Evolutionary conservation across 2,797 vertebrate genomes (phyloP), one percentile per base, ranked within the genome.

Genomic region (Dipus sagitta): DNA sequence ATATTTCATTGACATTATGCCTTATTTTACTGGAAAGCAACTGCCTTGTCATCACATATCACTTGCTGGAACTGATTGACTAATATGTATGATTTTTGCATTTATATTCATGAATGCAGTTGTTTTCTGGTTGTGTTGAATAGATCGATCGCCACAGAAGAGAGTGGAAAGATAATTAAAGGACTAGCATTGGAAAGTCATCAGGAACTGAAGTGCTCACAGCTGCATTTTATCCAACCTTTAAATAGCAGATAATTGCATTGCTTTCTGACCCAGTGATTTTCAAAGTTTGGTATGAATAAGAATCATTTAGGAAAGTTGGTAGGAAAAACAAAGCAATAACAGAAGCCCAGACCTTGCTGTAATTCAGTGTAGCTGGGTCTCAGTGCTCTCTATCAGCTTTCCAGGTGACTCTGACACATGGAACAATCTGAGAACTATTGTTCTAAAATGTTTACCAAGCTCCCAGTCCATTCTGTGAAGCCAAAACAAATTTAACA

Each of bases 231-330:
- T 60, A 89, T 78, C 62, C 80, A 79, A 77, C 65, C 86, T 92
- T 91, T 93, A 91, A 96, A 89, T 74, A 95, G 88, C 54, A 90
- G 77, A 90, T 82, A 52, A 91, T 75, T 80, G 81, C 72, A 65
- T 15, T 92, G 82, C 81, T 96, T 95, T 94, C 91, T 85, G 92
- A 72, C 14, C 65, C 54, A 93, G 62, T 47, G 81, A 34, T 77
- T 94, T 91, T 67, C 85, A 87, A 84, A 88, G 78, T 84, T 75
- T 2, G 58, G 5, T 85, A 67, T 74, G 24, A 89, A 76, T 78
- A 42, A 86, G 54, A 94, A 86, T 75, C 54, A 21, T 74, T 26
- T 65, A 23, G 70, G 34, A 68, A 92, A 81, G 13, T 4, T 20
- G 12, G 23, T 34, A 4, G 3, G 6, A 52, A 14, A 21, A 17